Conservation (phyloP, 2,113 vertebrate genomes). For the Megaceryle torquata region DNA sequence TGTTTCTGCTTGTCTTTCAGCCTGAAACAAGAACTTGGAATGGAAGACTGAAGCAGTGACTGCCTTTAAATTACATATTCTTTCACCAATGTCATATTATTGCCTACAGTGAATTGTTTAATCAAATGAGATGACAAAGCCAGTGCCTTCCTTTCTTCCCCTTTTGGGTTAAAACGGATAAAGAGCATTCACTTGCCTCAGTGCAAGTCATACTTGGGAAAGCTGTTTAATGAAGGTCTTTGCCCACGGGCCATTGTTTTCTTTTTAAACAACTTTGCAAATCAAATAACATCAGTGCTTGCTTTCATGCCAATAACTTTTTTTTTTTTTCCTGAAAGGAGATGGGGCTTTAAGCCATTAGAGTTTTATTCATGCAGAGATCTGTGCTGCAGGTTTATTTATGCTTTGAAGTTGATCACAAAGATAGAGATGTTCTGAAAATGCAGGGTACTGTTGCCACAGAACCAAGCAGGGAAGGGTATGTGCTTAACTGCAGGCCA, state of each 20-base stretch:
- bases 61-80: background rate
- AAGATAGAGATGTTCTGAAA: background rate
- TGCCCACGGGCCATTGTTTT: background rate
- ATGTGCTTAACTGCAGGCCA: background rate
- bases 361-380: background rate
- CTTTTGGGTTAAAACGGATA: background rate
- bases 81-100: background rate
- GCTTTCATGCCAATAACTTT: background rate
- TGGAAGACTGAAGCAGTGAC: conserved; percentile 69
- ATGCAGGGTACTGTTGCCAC: background rate
- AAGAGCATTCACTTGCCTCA: background rate
- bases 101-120: conserved; percentile 8
- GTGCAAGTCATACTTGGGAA: background rate
- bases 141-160: background rate
- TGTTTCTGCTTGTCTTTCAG: conserved; percentile 71
- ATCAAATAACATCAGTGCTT: background rate
- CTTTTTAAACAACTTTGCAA: background rate
- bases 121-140: conserved; percentile 19
- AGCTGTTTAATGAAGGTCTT: background rate
- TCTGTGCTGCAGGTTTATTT: background rate
- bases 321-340: background rate
- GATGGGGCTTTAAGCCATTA: background rate
- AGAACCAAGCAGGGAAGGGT: background rate
- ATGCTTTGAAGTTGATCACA: background rate
- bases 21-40: conserved; percentile 89